Evolutionary conservation across 2,888 invertebrate species (phyloP), one percentile per base, ranked within the genome.

Genomic region (Oasisia sp.): DNA sequence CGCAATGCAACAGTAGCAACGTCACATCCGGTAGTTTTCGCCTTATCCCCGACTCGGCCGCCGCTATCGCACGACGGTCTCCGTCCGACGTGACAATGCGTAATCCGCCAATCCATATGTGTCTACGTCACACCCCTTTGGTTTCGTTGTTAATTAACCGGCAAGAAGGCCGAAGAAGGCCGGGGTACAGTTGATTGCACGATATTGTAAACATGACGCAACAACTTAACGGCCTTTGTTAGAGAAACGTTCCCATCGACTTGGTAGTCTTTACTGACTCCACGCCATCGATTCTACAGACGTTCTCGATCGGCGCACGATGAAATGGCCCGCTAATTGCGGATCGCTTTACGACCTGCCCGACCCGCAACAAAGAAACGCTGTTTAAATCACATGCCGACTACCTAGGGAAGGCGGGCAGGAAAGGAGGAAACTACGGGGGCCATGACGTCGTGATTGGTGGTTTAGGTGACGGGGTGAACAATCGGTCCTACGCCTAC

Each of bases 161-260:
- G n/a, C 27, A 27, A 74, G 27, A 27, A 7, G 7, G 74, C 7
- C 74, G n/a, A 27, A 74, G 27, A 27, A 7, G 7, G 74, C 7
- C 74, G n/a, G 74, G 1, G 74, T 74, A 74, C 5, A 19, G 74
- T 74, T n/a, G 74, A 74, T 74, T 74, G 74, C 74, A n/a, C n/a
- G 74, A 19, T n/a, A 74, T 74, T 74, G 74, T 74, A 74, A 74
- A 74, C n/a, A 74, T 74, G 74, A 74, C n/a, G 74, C 74, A 74
- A 74, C 74, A 74, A 19, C 74, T 74, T 19, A 19, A 74, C 2
- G 27, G 74, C 7, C 74, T 74, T 74, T 74, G 74, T 74, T 74
- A 74, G 7, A 74, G 74, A 27, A 74, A 74, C 7, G 74, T 74
- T 74, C 74, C 19, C 74, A 74, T 74, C 27, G 74, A 74, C 74